Percentiles rank a stretch among this genome's conserved stretches.
phyloP scores from a whole-genome alignment of 2,888 invertebrate genomes.

The Subacronicta megacephala region DNA sequence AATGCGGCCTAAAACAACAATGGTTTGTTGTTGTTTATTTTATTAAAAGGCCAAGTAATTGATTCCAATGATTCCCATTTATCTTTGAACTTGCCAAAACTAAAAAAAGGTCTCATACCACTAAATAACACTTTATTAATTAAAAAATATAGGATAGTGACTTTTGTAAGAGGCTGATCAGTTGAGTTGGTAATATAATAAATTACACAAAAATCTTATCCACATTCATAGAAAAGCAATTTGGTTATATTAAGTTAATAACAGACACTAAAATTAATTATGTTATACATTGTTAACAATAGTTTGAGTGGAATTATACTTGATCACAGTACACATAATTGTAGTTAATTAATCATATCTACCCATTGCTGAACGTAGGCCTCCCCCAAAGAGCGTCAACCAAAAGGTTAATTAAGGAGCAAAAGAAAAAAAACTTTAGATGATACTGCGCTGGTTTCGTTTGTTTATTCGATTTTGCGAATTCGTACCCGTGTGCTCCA shows the following conservation, averaged over 20 bases:
- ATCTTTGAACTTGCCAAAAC: neutral
- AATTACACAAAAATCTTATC: conserved; percentile 46
- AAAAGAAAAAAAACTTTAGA: conserved; percentile 26
- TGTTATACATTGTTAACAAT: conserved; percentile 54
- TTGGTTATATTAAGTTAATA: conserved; percentile 29
- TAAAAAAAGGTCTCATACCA: neutral
- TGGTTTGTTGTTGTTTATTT: conserved; percentile 3
- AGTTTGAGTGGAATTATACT: conserved; percentile 39
- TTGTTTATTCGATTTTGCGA: conserved; percentile 8
- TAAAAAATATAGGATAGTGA: neutral
- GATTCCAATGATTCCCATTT: conserved; percentile 16
- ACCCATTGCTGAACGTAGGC: too few relatives aligned
- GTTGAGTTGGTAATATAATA: conserved; percentile 56
- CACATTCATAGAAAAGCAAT: conserved; percentile 48
- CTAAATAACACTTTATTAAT: conserved; percentile 4
- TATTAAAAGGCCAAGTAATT: conserved; percentile 6
- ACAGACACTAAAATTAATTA: conserved; percentile 46
- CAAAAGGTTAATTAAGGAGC: conserved; percentile 27
- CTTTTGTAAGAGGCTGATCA: conserved; percentile 51
- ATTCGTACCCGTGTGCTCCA: conserved; percentile 28
- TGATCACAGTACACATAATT: conserved; percentile 38
- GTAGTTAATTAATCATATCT: conserved; percentile 25
- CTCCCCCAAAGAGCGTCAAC: too few relatives aligned
- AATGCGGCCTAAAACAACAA: too few relatives aligned
- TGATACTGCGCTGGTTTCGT: conserved; percentile 2